These are phyloP conservation scores for Eclectus roratus DNA, from an alignment of 2,113 vertebrate species.

Conservation along the genomic window DNA sequence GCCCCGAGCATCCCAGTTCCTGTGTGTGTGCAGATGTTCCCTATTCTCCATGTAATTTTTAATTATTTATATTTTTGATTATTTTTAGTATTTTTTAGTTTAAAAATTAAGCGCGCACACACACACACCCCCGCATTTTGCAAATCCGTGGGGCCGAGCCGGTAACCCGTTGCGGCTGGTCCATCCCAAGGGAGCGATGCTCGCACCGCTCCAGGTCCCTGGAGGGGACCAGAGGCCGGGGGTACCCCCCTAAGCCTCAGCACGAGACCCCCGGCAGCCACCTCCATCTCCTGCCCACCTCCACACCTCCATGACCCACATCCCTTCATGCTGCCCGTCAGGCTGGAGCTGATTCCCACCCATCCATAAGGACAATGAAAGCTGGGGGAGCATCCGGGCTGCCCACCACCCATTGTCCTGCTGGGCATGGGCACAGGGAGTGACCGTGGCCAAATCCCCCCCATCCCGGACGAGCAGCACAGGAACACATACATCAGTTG, in stretches of 20 bases:
- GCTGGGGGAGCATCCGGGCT: neutral
- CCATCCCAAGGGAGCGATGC: neutral
- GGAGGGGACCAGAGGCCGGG: neutral
- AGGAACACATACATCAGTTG: neutral
- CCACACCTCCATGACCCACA: accelerated
- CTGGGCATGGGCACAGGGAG: accelerated
- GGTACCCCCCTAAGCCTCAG: neutral
- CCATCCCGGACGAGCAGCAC: neutral
- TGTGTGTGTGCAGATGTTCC: too few species aligned
- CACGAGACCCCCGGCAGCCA: neutral
- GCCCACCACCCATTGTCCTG: neutral
- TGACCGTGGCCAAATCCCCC: neutral
- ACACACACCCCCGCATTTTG: neutral
- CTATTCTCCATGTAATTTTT: neutral
- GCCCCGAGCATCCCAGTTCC: neutral
- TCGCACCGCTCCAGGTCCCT: neutral
- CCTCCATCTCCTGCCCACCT: neutral
- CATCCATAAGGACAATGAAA: neutral
- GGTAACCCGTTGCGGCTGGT: neutral
- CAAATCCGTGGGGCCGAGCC: neutral
- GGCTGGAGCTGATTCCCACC: neutral
- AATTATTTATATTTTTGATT: neutral
- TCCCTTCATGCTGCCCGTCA: neutral
- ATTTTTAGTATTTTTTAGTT: neutral
- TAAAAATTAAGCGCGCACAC: neutral